Evolutionary conservation across 2,797 vertebrate species (phyloP).

Genomic region (Girardinus metallicus): DNA sequence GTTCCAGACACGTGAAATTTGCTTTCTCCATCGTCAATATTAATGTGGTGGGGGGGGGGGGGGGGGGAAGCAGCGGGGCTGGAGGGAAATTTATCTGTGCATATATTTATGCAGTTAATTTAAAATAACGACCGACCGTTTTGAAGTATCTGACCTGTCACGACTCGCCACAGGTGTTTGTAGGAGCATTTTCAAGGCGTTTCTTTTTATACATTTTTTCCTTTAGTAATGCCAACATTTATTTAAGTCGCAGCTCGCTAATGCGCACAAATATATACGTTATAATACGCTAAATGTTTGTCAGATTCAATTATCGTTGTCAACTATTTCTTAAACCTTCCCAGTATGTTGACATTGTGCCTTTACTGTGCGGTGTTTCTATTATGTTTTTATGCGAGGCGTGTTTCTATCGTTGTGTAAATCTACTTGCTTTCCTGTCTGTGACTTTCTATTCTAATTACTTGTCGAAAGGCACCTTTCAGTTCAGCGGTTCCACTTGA

Average conservation of each 20-base stretch:
- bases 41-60: neutral
- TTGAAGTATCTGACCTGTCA: conserved; percentile 12
- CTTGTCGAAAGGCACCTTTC: neutral
- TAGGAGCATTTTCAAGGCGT: neutral
- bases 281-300: neutral
- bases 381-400: too few relatives aligned
- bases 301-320: neutral
- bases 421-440: too few relatives aligned
- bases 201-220: neutral
- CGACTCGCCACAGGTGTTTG: conserved; percentile 63
- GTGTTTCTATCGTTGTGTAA: too few relatives aligned
- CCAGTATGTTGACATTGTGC: too few relatives aligned
- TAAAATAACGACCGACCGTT: conserved; percentile 13
- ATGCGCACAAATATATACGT: neutral
- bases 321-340: too few relatives aligned
- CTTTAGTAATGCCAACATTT: neutral
- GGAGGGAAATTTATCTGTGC: rapidly evolving
- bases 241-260: neutral
- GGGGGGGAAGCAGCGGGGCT: neutral
- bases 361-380: too few relatives aligned
- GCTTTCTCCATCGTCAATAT: rapidly evolving
- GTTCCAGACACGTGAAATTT: neutral
- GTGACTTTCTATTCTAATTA: neutral
- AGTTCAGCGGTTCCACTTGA: neutral
- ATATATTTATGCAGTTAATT: neutral